Evolutionary conservation across 1,140 invertebrate species (phyloP), one percentile per base, ranked within the genome.

Genomic region (Frieseomelitta varia): DNA sequence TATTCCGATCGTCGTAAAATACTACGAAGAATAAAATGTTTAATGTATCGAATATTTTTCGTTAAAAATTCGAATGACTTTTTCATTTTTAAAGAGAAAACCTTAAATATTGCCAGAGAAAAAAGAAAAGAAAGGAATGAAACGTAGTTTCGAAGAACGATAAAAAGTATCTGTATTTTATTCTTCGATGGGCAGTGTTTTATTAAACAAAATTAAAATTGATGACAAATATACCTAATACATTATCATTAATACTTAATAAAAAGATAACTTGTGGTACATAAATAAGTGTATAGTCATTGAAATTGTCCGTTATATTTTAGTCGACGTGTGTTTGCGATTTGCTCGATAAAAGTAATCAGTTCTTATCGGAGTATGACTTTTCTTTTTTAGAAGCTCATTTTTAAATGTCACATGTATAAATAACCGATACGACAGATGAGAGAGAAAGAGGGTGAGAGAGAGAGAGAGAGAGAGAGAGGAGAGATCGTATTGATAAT

Each of bases 331-430:
- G 14, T 39, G 30, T 65, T 30, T 24, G 21, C 30, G 63, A 56
- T 65, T 21, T 24, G 17, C 8, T 21, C 80, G 80, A 81, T 81
- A 74, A 27, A n/a, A 30, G n/a, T 61, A 73, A 34, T 73, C 39
- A 53, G n/a, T 15, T 39, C 61, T 76, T 76, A 82, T 82, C 72
- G 17, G 2, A n/a, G 4, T 30, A n/a, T 53, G 34, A 63, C n/a
- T 74, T 17, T 19, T 47, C 39, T 27, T 27, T 56, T 47, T 39
- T 39, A 53, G 10, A 56, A 17, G 39, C 30, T 30, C 78, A 15
- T 75, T 51, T 19, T 75, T 55, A 53, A 81, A 75, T 53, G 27
- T 55, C 72, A 81, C 61, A 14, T 2, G 30, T 76, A 76, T 76
- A 82, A 76, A 82, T 82, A 67, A 56, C 30, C 21, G 17, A 47